Evolutionary conservation across 2,797 vertebrate species (phyloP).

Genomic region (Myotis daubentonii): DNA sequence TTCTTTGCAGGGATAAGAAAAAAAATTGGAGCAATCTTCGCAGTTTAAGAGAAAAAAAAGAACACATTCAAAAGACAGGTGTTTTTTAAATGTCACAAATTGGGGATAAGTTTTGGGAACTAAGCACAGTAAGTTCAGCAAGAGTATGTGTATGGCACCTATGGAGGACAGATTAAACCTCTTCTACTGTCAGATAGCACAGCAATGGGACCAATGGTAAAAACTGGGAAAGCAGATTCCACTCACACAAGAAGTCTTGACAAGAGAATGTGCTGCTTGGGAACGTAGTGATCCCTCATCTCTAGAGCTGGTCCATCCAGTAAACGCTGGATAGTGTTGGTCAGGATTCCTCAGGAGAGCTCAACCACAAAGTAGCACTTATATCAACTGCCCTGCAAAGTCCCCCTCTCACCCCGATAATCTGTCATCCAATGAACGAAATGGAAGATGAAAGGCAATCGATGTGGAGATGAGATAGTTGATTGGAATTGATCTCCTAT

Average conservation of each 20-base stretch:
- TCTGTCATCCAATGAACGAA: background rate
- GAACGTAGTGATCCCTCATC: background rate
- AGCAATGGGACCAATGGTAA: background rate
- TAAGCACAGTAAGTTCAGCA: background rate
- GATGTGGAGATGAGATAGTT: background rate
- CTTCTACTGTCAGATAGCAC: background rate
- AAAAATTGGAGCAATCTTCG: background rate
- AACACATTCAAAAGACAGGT: background rate
- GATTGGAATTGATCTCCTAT: background rate
- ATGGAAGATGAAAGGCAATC: background rate
- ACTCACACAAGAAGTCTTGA: background rate
- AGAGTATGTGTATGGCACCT: background rate
- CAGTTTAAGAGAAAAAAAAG: background rate
- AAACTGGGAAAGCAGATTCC: background rate
- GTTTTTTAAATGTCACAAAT: background rate
- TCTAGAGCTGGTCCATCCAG: background rate
- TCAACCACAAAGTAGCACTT: background rate
- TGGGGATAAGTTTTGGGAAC: background rate
- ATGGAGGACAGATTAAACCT: background rate
- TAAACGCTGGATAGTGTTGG: background rate
- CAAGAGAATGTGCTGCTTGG: background rate
- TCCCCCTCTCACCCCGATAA: background rate
- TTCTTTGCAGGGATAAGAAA: constrained; percentile 15
- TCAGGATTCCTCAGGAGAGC: background rate
- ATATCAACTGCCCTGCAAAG: background rate